Conservation (phyloP, 2,888 invertebrate genomes). For the Plagodis dolabraria region DNA sequence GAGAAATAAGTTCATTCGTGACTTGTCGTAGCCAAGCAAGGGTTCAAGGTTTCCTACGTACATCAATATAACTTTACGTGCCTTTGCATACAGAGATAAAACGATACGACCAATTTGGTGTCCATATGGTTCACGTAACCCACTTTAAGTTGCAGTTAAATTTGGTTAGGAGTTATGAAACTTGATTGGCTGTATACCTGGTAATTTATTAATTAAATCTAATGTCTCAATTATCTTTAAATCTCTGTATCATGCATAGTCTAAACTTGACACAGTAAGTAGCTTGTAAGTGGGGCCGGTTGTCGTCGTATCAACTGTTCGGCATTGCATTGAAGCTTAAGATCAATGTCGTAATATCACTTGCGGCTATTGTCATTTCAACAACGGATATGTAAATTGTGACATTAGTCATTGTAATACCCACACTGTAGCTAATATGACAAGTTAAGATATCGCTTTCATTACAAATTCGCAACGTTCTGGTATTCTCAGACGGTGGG, state of each 20-base stretch:
- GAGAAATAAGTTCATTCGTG: slow-evolving; percentile 23
- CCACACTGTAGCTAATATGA: slow-evolving; percentile 26
- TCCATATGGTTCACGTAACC: slow-evolving; percentile 5
- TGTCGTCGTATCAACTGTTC: slow-evolving; percentile 27
- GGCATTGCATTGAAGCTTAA: slow-evolving; percentile 27
- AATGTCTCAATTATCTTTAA: slow-evolving; percentile 34
- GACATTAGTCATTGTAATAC: slow-evolving; percentile 28
- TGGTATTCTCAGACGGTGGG: not conserved
- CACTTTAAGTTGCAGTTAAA: slow-evolving; percentile 16
- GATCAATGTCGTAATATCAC: slow-evolving; percentile 29
- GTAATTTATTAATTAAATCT: slow-evolving; percentile 34
- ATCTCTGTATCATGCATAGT: slow-evolving; percentile 28
- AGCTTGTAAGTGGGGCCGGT: slow-evolving; percentile 17
- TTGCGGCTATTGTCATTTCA: slow-evolving; percentile 33
- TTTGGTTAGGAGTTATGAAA: slow-evolving; percentile 29
- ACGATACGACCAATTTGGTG: slow-evolving; percentile 10
- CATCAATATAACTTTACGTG: not conserved
- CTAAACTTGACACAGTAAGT: slow-evolving; percentile 35
- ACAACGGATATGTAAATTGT: slow-evolving; percentile 32
- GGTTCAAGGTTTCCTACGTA: slow-evolving; percentile 11
- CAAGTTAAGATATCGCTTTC: slow-evolving; percentile 22
- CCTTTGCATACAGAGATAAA: slow-evolving; percentile 13
- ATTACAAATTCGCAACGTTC: slow-evolving; percentile 19
- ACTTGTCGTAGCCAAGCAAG: slow-evolving; percentile 7
- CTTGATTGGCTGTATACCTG: slow-evolving; percentile 21